Evolutionary conservation across 2,797 vertebrate genomes (phyloP), one percentile per base, ranked within the genome.

Genomic region (Myotis pilosus): DNA sequence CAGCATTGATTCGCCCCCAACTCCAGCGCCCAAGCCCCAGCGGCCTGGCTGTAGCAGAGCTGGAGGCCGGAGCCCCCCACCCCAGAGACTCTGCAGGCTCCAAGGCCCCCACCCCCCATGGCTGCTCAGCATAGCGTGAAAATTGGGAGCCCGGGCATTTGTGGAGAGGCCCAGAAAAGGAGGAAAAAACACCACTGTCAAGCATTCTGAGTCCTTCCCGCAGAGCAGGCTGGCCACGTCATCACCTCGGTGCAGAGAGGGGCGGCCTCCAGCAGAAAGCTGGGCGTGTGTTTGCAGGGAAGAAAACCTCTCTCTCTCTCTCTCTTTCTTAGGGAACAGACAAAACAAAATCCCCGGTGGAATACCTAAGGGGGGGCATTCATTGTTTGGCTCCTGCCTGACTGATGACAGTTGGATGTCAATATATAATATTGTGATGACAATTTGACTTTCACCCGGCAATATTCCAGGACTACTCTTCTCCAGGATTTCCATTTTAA

Each of bases 401-500:
- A 84, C 96, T 92, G 96, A 95, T 92, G 95, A 95, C 94, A 95
- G 91, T 89, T 96, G 94, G 74, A 94, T 97, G 95, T 95, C 97
- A 92, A 82, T 78, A 80, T 19, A 41, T 57, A 84, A 95, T 47
- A 78, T 86, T 57, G 91, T 71, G 95, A 95, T 95, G 97, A 97
- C 96, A 92, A 83, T 96, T 94, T 78, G 11, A 13, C 96, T 97
- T 64, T 95, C 90, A 84, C 97, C 97, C 36, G 69, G 96, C 75
- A 30, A 96, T 95, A 97, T 96, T 98, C 98, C 98, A 97, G 97
- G 98, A 97, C 95, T 95, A 95, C 97, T 97, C 87, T 89, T 98
- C 96, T 97, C 97, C 97, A 97, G 95, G 97, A 97, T 96, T 97
- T 97, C 97, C 98, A 96, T 94, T 93, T 97, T 96, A 97, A 97